phyloP scores from a whole-genome alignment of 2,797 vertebrate species.

The Sebastes wilsoni region DNA sequence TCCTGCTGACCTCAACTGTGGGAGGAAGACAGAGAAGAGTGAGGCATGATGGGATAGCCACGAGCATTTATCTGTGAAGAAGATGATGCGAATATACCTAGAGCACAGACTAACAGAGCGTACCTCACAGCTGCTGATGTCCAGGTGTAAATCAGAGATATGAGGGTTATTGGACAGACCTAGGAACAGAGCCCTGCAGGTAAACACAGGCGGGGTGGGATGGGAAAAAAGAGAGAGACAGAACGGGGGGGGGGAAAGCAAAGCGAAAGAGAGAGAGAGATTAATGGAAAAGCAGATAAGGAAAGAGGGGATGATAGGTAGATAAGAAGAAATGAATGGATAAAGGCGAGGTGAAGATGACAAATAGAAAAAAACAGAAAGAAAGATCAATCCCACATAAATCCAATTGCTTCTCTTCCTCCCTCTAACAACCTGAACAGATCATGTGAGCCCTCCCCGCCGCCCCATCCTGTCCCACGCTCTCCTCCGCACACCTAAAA shows the following conservation, averaged over 20 bases:
- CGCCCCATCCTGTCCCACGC: not conserved
- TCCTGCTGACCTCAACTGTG: conserved; percentile 88
- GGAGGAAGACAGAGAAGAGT: conserved; percentile 47
- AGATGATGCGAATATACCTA: conserved; percentile 32
- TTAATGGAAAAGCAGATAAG: not conserved
- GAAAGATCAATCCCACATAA: conserved; percentile 21
- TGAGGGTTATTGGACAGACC: conserved; percentile 92
- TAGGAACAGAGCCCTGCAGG: conserved; percentile 88
- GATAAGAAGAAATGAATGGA: conserved; percentile 18
- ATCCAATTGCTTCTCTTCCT: conserved; percentile 37
- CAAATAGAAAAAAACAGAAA: not conserved
- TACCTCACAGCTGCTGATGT: conserved; percentile 94
- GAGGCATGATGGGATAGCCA: conserved; percentile 35
- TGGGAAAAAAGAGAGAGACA: not conserved
- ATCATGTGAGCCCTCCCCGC: not conserved
- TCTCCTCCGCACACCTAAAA: conserved; percentile 45
- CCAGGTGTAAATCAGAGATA: conserved; percentile 91
- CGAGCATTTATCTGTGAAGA: conserved; percentile 20
- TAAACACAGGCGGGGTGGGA: conserved; percentile 21
- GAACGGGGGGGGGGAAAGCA: not conserved
- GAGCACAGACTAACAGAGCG: conserved; percentile 12
- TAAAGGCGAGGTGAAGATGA: not conserved
- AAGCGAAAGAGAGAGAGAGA: not conserved
- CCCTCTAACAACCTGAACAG: conserved; percentile 30
- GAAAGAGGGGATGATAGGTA: not conserved